Evolutionary conservation across 2,888 invertebrate genomes (phyloP), one percentile per base, ranked within the genome.

Genomic region (Tachina fera): DNA sequence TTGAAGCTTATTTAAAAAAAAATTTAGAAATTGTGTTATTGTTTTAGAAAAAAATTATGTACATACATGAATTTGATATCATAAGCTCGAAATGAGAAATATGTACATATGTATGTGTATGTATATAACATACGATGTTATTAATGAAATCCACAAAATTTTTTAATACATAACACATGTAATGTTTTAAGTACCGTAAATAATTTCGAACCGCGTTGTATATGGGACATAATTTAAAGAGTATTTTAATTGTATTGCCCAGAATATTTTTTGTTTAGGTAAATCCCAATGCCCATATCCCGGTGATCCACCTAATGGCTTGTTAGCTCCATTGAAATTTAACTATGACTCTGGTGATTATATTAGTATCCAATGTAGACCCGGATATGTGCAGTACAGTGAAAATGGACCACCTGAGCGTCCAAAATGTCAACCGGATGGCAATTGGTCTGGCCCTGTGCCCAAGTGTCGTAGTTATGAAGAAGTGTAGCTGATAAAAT

Each of bases 341-440:
- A 94, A 95, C 91, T 96, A 96, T 92, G 96, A 96, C 90, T 95
- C 96, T 14, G 96, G 96, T 47, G 96, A 96, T 90, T 95, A 94
- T 88, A 93, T 96, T 87, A 95, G 95, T 90, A 95, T 96, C 68
- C 95, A 94, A 79, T 96, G 96, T 90, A 94, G 95, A 78, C 94
- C 95, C 9, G 96, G 96, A 53, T 96, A 94, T 91, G 94, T 95
- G 84, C 92, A 93, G 88, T 92, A 90, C 84, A 91, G 92, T 83
- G 89, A 91, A 79, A 90, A 89, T 83, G 94, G 94, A 80, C 94
- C 94, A n/a, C 93, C 94, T 71, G 94, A 95, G 88, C 93, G 94
- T 89, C 95, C 95, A 9, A 94, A 94, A 83, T 96, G 96, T 90
- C 93, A 94, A 71, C 93, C 94, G 47, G 95, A 95, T 89, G 96